A percentile compares a stretch with the other conserved stretches of the same genome.
Conservation (phyloP, 2,113 vertebrate species). For the Chloropsis cyanopogon region DNA sequence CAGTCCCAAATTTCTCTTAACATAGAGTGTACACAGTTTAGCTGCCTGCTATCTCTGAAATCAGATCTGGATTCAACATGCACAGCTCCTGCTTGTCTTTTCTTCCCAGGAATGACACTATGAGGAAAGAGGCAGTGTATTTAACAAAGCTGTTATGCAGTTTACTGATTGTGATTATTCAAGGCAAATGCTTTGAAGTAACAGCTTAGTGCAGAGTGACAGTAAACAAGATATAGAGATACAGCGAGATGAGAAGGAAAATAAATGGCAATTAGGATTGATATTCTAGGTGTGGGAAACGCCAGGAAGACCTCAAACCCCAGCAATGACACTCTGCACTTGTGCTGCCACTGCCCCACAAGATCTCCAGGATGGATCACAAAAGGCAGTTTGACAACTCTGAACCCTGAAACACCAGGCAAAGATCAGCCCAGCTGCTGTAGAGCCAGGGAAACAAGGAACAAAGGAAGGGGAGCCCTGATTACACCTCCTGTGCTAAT, state of each 20-base stretch:
- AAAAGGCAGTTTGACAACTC: neutral
- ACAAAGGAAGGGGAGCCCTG: neutral
- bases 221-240: conserved; percentile 68
- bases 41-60: conserved; percentile 43
- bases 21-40: neutral
- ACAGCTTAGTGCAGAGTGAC: conserved; percentile 55
- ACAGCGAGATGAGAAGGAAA: conserved; percentile 57
- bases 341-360: neutral
- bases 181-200: conserved; percentile 65
- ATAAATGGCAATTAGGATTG: conserved; percentile 65
- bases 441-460: neutral
- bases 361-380: neutral
- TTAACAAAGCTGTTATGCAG: conserved; percentile 53
- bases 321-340: neutral
- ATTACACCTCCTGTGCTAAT: neutral
- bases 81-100: conserved; percentile 6
- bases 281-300: neutral
- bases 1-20: neutral
- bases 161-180: conserved; percentile 64
- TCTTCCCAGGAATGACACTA: conserved; percentile 43
- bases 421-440: neutral
- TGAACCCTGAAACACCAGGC: neutral
- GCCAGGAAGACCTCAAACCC: neutral
- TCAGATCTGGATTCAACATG: conserved; percentile 31
- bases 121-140: conserved; percentile 19